A percentile compares a stretch with the other conserved stretches of the same genome.
Evolutionary conservation across 2,888 invertebrate genomes (phyloP).

Genomic region (Latheticus oryzae): DNA sequence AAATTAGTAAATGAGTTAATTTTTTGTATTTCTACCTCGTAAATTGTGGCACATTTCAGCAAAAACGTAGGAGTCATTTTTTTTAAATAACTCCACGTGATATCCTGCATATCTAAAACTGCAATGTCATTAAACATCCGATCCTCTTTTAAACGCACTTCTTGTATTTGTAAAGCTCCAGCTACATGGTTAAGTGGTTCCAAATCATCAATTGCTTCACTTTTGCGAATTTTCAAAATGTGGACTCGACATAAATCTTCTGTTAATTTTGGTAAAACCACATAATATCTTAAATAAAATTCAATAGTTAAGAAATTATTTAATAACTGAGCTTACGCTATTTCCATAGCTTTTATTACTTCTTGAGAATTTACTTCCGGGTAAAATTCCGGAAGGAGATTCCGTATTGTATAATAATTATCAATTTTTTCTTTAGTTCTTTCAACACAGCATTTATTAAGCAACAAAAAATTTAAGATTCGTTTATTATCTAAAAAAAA

Average conservation of each 20-base stretch:
- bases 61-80: constrained; percentile 64
- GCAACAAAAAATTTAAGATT: constrained; percentile 48
- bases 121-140: constrained; percentile 65
- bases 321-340: too few species aligned
- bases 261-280: constrained; percentile 3
- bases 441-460: constrained; percentile 54
- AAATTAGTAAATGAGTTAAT: too few species aligned
- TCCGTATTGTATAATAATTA: constrained; percentile 54
- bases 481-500: constrained; percentile 49
- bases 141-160: constrained; percentile 65
- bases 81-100: constrained; percentile 63
- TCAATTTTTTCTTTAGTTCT: constrained; percentile 53
- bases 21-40: too few species aligned
- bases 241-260: constrained; percentile 8
- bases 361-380: constrained; percentile 49
- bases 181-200: constrained; percentile 61
- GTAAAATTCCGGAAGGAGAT: constrained; percentile 56
- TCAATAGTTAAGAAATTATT: too few species aligned
- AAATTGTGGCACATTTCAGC: constrained; percentile 64
- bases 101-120: constrained; percentile 64
- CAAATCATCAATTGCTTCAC: constrained; percentile 50
- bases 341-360: constrained; percentile 45
- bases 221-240: constrained; percentile 10
- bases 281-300: too few species aligned
- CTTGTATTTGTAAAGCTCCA: constrained; percentile 65